These are phyloP conservation scores for Scaptomyza caliginosa DNA, from an alignment of 2,888 invertebrate genomes.

Conservation along the genomic window DNA sequence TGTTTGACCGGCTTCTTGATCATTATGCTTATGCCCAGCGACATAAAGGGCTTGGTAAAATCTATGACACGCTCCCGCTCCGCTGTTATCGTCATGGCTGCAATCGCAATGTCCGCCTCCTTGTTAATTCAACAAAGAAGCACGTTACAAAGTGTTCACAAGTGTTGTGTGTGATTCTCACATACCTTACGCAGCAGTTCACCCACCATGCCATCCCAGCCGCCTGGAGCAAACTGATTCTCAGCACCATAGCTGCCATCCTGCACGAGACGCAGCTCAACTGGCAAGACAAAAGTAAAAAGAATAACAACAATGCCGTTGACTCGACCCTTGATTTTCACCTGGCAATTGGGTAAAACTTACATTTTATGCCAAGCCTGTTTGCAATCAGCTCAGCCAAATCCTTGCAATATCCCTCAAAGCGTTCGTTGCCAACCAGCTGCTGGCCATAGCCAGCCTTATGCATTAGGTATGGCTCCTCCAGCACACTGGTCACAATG, in stretches of 20 bases:
- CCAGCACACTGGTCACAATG: constrained; percentile 92
- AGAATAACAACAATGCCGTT: background rate
- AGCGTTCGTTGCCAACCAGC: constrained; percentile 89
- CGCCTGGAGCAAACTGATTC: constrained; percentile 89
- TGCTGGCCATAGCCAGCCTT: constrained; percentile 87
- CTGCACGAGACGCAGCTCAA: constrained; percentile 92
- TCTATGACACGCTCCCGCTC: constrained; percentile 97
- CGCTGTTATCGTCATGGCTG: constrained; percentile 96
- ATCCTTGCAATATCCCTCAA: constrained; percentile 96
- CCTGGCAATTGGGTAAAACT: constrained; percentile 80
- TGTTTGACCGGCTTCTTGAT: constrained; percentile 95
- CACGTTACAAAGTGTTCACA: constrained; percentile 20
- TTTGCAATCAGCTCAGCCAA: constrained; percentile 92
- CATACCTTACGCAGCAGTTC: constrained; percentile 93
- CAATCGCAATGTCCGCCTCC: constrained; percentile 98
- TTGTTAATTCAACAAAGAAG: constrained; percentile 83
- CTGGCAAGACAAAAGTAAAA: constrained; percentile 84
- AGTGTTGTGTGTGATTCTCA: constrained; percentile 7
- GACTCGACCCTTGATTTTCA: constrained; percentile 4
- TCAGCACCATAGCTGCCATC: constrained; percentile 94
- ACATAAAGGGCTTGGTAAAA: constrained; percentile 99
- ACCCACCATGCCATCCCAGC: constrained; percentile 95
- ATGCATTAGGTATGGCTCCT: constrained; percentile 94
- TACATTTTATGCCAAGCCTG: constrained; percentile 93
- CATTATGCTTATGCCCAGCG: constrained; percentile 97